Conservation (phyloP, 2,797 vertebrate genomes). For the Thunnus albacares region DNA sequence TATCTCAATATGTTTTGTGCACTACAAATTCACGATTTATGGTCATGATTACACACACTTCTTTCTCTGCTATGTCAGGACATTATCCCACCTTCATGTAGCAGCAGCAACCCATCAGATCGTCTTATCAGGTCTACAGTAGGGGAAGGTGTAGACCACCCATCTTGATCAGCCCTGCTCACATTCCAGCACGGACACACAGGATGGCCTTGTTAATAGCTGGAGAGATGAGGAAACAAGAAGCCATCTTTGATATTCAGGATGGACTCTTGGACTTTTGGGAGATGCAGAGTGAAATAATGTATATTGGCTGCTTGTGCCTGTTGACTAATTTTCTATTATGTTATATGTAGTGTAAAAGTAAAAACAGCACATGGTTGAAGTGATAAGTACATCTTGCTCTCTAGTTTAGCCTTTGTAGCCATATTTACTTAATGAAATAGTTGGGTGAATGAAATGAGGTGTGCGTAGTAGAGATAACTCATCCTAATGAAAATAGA, state of each 20-base stretch:
- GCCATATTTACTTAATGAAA: conserved; percentile 1
- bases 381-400: neutral
- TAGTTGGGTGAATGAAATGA: neutral
- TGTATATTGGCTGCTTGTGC: neutral
- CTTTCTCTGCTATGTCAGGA: neutral
- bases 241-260: conserved; percentile 73
- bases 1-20: neutral
- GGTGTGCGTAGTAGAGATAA: neutral
- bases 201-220: conserved; percentile 64
- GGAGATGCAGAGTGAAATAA: neutral
- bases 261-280: conserved; percentile 31
- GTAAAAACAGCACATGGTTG: neutral
- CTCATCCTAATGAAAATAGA: neutral
- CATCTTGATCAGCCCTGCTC: conserved; percentile 46
- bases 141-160: conserved; percentile 66
- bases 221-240: conserved; percentile 59
- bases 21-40: neutral
- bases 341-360: neutral
- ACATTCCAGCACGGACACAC: conserved; percentile 69
- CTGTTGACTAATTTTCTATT: neutral
- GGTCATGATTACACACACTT: neutral
- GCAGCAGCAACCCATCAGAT: conserved; percentile 14
- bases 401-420: neutral
- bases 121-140: conserved; percentile 26
- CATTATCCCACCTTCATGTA: neutral